Evolutionary conservation across 2,888 invertebrate species (phyloP).

Genomic region (Melanargia galathea): DNA sequence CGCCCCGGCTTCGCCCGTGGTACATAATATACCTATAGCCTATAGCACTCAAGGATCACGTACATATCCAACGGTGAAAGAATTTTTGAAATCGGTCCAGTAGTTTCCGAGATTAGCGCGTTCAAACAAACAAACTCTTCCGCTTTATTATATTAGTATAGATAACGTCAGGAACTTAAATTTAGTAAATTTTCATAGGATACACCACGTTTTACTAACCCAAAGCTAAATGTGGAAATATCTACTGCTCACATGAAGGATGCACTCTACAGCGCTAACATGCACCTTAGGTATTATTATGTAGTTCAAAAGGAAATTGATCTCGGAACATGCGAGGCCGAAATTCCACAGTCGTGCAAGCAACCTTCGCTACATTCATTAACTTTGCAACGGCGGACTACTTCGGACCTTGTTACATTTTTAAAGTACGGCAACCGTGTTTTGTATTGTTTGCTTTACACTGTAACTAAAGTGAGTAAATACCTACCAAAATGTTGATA

Average conservation of each 20-base stretch:
- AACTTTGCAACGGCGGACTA: constrained; percentile 5
- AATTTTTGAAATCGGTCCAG: too few species aligned
- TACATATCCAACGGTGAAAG: too few species aligned
- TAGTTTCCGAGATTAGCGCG: too few species aligned
- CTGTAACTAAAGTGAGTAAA: neutral
- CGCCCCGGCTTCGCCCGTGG: too few species aligned
- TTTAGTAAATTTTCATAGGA: too few species aligned
- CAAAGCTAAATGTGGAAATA: too few species aligned
- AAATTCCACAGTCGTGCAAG: constrained; percentile 32
- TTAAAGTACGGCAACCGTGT: constrained; percentile 2
- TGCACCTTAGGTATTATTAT: neutral
- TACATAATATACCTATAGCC: too few species aligned
- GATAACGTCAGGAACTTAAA: neutral
- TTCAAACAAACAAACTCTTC: neutral
- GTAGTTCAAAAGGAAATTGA: constrained; percentile 18
- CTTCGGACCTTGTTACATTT: constrained; percentile 15
- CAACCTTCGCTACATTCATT: constrained; percentile 19
- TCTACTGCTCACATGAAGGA: too few species aligned
- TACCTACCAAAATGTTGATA: neutral
- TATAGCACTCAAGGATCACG: too few species aligned
- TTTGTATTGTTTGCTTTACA: constrained; percentile 1
- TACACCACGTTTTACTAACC: too few species aligned
- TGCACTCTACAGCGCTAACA: too few species aligned
- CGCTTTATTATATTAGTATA: neutral
- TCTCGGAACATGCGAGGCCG: constrained; percentile 23